A percentile compares a stretch with the other conserved stretches of the same genome.
phyloP scores from a whole-genome alignment of 2,113 vertebrate species.

The Xenus cinereus region DNA sequence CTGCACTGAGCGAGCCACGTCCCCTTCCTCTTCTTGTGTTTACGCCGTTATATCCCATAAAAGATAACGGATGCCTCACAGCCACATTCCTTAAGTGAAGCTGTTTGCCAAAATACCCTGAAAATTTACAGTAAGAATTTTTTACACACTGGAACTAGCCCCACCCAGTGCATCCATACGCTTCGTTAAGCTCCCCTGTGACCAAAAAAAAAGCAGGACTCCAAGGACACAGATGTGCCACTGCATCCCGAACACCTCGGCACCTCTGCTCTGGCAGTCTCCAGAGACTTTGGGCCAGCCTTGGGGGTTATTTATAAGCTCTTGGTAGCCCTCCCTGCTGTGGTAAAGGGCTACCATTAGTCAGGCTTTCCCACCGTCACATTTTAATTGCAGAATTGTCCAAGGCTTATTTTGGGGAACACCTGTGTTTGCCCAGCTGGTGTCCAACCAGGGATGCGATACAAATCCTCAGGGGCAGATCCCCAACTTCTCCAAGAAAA shows the following conservation, averaged over 20 bases:
- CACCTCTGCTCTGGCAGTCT: neutral
- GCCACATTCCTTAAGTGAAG: neutral
- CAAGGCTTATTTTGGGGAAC: neutral
- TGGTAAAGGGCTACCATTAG: neutral
- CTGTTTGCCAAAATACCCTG: neutral
- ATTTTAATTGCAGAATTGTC: neutral
- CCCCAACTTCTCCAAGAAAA: neutral
- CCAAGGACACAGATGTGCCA: neutral
- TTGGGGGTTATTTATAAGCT: neutral
- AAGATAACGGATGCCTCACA: neutral
- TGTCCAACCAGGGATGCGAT: accelerated
- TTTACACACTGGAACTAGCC: neutral
- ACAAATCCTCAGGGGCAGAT: neutral
- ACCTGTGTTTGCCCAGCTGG: accelerated
- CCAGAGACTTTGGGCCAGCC: neutral
- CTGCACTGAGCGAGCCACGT: accelerated
- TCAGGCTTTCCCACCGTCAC: neutral
- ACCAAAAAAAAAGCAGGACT: neutral
- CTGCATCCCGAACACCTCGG: neutral
- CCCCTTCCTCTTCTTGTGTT: neutral
- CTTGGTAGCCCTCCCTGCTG: neutral
- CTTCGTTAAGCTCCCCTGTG: neutral
- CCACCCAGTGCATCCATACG: accelerated
- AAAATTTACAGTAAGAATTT: neutral
- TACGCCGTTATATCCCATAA: neutral